Conservation (phyloP, 2,888 invertebrate species). For the Ophion slaviceki region DNA sequence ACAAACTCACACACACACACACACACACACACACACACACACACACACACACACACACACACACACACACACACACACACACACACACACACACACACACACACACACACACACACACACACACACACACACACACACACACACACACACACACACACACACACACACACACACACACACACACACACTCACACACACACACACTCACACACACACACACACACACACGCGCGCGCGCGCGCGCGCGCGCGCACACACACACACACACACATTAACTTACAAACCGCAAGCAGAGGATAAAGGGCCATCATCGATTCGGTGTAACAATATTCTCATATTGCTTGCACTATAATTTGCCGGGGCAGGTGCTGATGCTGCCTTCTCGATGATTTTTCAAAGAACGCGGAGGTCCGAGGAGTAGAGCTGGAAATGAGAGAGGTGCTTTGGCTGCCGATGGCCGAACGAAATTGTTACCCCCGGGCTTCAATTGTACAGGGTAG, state of each 20-base stretch:
- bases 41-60: background rate
- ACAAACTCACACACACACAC: background rate
- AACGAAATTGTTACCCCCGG: conserved; percentile 43
- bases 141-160: background rate
- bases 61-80: background rate
- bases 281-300: conserved; percentile 7
- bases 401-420: background rate
- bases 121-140: background rate
- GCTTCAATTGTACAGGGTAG: background rate
- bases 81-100: background rate
- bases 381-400: conserved; percentile 29
- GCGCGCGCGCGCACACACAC: background rate
- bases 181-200: background rate
- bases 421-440: background rate
- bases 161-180: background rate
- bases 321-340: conserved; percentile 38
- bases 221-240: background rate
- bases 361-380: conserved; percentile 52
- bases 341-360: conserved; percentile 54
- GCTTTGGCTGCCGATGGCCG: background rate
- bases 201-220: background rate
- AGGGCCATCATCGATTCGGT: conserved; percentile 28
- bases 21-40: background rate
- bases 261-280: background rate
- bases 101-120: background rate